Evolutionary conservation across 1,140 invertebrate genomes (phyloP).

Genomic region (Macrostomum lignano): DNA sequence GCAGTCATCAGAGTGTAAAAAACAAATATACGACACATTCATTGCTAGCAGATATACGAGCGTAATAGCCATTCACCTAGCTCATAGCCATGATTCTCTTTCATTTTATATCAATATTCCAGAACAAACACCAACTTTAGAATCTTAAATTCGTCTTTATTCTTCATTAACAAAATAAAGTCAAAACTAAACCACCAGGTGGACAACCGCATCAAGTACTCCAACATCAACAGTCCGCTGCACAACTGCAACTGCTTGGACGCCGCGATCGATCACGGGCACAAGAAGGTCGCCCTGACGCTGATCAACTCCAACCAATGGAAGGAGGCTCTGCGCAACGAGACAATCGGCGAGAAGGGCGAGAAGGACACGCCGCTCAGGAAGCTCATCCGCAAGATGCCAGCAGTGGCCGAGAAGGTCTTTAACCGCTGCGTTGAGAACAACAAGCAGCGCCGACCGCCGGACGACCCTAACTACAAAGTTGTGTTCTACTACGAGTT

Average conservation of each 20-base stretch:
- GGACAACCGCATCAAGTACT: conserved; percentile 21
- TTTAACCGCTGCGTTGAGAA: conserved; percentile 27
- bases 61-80: too few relatives aligned
- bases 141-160: too few relatives aligned
- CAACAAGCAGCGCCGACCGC: conserved; percentile 17
- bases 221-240: conserved; percentile 9
- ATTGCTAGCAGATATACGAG: too few relatives aligned
- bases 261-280: conserved; percentile 26
- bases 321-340: conserved; percentile 24
- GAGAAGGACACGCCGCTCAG: conserved; percentile 28
- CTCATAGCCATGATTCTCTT: too few relatives aligned
- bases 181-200: too few relatives aligned
- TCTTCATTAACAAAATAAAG: too few relatives aligned
- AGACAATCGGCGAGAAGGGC: conserved; percentile 15
- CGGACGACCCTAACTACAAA: conserved; percentile 18
- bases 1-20: too few relatives aligned
- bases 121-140: too few relatives aligned
- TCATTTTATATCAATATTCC: too few relatives aligned
- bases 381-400: conserved; percentile 30
- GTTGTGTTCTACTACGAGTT: conserved; percentile 31
- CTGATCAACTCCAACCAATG: conserved; percentile 26
- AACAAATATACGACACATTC: too few relatives aligned
- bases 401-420: conserved; percentile 30
- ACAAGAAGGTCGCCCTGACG: conserved; percentile 22
- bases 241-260: conserved; percentile 28